Base-by-base conservation (phyloP, 2,113 vertebrate species). In the Neodontobutis hainanensis region DNA sequence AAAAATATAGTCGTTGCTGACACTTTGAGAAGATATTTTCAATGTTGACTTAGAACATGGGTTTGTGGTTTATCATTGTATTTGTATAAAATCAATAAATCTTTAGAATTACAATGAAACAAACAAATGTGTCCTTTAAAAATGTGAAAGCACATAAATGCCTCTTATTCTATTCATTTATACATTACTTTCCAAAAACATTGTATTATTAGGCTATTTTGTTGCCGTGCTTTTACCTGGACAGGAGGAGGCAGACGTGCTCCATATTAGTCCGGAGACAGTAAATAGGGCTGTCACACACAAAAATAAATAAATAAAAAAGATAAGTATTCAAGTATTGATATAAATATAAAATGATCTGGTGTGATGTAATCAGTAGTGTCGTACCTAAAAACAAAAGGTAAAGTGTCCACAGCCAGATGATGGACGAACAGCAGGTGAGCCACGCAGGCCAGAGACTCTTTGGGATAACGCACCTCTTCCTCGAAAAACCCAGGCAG, bases 351-450 rank as follows among this genome's bases (percentile, higher is more conserved):
- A 40, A 8, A 11, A 3, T 4, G 32, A 38, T 8, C 5, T 11
- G 5, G 9, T 43, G 4, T 15, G 49, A 8, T 10, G 15, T 10
- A 0, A 9, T 19, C 0, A 10, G n/a, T 15, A 0, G 3, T 5
- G 0, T 7, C 9, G 45, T n/a, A 98, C 97, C 94, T 96, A 83
- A 94, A 95, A 46, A 99, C 94, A 66, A 93, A 5, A n/a, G 97
- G 97, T 76, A 98, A 94, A 5, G 77, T 76, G 46, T 95, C 91
- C 0, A 93, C 88, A 45, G 92, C 91, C 72, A 98, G 92, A 70
- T 95, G 94, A 64, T 97, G 94, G 68, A 97, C 96, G 75, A 97
- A 98, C 44, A 98, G 63, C 43, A 99, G 88, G 67, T 98, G 95
- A 1, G 96, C 89, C 69, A 98, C 80, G 75, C 94, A 94, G 5